A percentile compares a stretch with the other conserved stretches of the same genome.
These are phyloP conservation scores for Alethe castanea DNA, from an alignment of 2,113 vertebrate genomes.

Conservation along the genomic window DNA sequence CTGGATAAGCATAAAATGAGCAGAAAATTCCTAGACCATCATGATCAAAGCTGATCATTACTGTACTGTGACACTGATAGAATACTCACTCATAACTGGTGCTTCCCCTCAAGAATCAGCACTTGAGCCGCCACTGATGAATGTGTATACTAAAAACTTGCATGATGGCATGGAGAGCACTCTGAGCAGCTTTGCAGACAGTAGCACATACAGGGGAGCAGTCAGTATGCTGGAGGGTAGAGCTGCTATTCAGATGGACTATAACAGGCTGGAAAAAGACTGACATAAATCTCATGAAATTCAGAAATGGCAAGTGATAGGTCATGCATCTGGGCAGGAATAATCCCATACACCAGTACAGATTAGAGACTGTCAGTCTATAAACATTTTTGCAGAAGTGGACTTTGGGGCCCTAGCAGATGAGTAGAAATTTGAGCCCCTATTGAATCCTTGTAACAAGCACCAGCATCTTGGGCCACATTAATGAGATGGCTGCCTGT, in stretches of 20 bases:
- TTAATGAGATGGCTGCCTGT: not conserved
- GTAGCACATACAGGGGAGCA: fast-evolving
- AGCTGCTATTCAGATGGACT: not conserved
- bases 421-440: not conserved
- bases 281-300: not conserved
- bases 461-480: not conserved
- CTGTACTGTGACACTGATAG: not conserved
- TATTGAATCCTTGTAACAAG: not conserved
- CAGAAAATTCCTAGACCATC: not conserved
- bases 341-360: not conserved
- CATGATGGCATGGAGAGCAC: not conserved
- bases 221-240: not conserved
- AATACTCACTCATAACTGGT: not conserved
- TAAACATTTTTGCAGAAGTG: not conserved
- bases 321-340: not conserved
- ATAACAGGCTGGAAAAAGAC: not conserved
- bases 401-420: not conserved
- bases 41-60: not conserved
- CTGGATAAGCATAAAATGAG: not conserved
- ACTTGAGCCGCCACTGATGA: not conserved
- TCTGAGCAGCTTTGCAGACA: not conserved
- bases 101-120: not conserved
- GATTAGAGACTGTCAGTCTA: not conserved
- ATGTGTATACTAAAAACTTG: not conserved
- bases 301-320: not conserved